Conservation (phyloP, 2,888 invertebrate species). For the Hypselothyrea guttata region DNA sequence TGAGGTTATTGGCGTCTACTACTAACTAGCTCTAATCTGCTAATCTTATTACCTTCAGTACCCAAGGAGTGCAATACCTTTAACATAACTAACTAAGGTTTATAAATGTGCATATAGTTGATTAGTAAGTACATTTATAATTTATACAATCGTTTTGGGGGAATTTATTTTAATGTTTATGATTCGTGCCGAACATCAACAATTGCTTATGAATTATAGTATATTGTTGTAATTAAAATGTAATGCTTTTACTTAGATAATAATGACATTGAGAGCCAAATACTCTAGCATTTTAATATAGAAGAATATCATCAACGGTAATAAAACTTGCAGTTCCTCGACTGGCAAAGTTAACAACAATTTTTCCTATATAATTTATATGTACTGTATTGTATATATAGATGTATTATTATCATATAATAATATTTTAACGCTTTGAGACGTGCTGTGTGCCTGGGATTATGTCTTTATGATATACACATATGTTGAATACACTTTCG, state of each 20-base stretch:
- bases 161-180: constrained; percentile 41
- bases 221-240: constrained; percentile 55
- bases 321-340: constrained; percentile 68
- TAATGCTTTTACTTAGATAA: constrained; percentile 18
- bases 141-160: constrained; percentile 8
- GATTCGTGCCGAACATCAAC: constrained; percentile 67
- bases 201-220: constrained; percentile 59
- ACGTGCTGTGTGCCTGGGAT: constrained; percentile 53
- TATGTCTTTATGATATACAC: constrained; percentile 68
- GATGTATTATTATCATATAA: constrained; percentile 39
- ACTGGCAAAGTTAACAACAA: constrained; percentile 62
- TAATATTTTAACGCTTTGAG: constrained; percentile 55
- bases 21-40: constrained; percentile 48
- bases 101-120: constrained; percentile 14
- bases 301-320: constrained; percentile 77
- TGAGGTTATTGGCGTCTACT: constrained; percentile 69
- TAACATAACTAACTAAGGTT: constrained; percentile 27
- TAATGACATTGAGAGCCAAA: constrained; percentile 34
- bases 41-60: constrained; percentile 37
- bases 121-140: constrained; percentile 6
- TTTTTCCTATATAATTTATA: constrained; percentile 30
- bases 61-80: constrained; percentile 36
- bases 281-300: constrained; percentile 39
- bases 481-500: constrained; percentile 47
- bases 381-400: constrained; percentile 30